A percentile compares a stretch with the other conserved stretches of the same genome.
phyloP scores from a whole-genome alignment of 2,113 vertebrate species.

The Copsychus sechellarum region DNA sequence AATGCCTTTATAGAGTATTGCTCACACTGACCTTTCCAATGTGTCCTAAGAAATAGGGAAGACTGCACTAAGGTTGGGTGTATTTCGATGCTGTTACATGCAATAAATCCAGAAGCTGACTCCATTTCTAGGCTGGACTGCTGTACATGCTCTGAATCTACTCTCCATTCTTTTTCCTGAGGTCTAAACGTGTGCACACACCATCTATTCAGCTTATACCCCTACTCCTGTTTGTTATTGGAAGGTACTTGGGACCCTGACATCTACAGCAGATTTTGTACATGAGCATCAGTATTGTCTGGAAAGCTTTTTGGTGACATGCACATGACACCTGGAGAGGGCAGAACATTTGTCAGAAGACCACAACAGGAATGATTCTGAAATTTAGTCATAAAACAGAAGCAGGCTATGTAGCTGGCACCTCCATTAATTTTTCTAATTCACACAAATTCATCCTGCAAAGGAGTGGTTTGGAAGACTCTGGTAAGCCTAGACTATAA shows the following conservation, averaged over 20 bases:
- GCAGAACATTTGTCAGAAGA: background rate
- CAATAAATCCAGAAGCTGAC: background rate
- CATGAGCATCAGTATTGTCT: background rate
- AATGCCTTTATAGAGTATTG: background rate
- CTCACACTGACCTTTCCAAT: background rate
- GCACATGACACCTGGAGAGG: rapidly evolving
- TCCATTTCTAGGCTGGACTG: background rate
- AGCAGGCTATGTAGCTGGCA: background rate
- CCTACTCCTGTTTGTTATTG: background rate
- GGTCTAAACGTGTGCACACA: background rate
- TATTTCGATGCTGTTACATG: background rate
- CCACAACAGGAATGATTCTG: background rate
- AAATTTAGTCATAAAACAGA: background rate
- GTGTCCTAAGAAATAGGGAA: background rate
- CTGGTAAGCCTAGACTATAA: background rate
- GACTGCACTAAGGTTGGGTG: background rate
- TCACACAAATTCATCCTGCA: background rate
- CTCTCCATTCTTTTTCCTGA: background rate
- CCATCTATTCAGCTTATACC: background rate
- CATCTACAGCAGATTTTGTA: background rate
- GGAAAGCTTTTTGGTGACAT: background rate
- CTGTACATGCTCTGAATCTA: rapidly evolving
- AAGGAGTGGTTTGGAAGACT: background rate
- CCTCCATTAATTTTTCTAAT: background rate
- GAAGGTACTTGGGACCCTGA: background rate